These are phyloP conservation scores for Electrophaes corylata DNA, from an alignment of 2,888 invertebrate species.

Conservation along the genomic window DNA sequence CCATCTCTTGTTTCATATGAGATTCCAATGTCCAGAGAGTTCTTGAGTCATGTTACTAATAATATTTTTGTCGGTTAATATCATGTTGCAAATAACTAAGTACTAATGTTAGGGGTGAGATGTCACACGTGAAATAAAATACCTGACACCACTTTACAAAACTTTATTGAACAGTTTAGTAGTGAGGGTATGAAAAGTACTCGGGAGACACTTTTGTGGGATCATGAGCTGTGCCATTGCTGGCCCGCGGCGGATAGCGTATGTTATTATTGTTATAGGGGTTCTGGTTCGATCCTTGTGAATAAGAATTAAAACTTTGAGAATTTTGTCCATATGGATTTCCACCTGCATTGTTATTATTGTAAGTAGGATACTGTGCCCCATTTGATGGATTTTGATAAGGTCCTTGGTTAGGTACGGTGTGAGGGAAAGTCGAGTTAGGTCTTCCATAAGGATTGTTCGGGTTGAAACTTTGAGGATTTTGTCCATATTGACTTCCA, in stretches of 20 bases:
- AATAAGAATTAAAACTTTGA: too few relatives aligned
- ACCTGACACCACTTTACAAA: slow-evolving; percentile 1
- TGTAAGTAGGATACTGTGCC: too few relatives aligned
- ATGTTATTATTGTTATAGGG: slow-evolving; percentile 13
- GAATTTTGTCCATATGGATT: too few relatives aligned
- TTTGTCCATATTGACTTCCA: too few relatives aligned
- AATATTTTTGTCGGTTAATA: neutral
- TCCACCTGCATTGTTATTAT: neutral
- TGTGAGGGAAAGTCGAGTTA: too few relatives aligned
- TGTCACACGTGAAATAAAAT: slow-evolving; percentile 8
- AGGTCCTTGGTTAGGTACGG: too few relatives aligned
- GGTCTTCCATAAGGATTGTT: too few relatives aligned
- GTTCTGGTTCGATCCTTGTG: slow-evolving; percentile 2
- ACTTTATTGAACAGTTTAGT: slow-evolving; percentile 19
- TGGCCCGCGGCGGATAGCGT: slow-evolving; percentile 40
- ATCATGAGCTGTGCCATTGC: slow-evolving; percentile 42
- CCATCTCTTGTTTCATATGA: too few relatives aligned
- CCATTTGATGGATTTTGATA: too few relatives aligned
- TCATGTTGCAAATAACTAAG: neutral
- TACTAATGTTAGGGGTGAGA: neutral
- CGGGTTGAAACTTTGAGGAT: too few relatives aligned
- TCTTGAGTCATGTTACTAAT: neutral
- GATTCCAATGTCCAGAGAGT: too few relatives aligned
- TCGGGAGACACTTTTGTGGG: slow-evolving; percentile 48
- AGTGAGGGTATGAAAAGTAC: slow-evolving; percentile 43